Base-by-base conservation (phyloP, 2,113 vertebrate genomes). In the Neolamprologus cancellatus region DNA sequence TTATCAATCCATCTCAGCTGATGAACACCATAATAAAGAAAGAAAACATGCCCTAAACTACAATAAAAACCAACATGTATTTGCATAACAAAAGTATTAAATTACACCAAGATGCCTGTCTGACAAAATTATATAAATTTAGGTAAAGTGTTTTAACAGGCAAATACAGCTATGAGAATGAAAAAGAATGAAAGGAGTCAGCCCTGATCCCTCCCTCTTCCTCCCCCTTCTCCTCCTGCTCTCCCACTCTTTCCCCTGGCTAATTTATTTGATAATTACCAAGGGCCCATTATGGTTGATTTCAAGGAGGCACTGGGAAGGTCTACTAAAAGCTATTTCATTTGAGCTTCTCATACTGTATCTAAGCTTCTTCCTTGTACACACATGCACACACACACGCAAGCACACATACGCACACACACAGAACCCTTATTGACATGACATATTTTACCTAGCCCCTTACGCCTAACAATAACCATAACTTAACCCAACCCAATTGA, bases 211-310 rank as follows among this genome's bases (percentile, higher is more conserved):
- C 57, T 81, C 64, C 61, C 81, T 66, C 61, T 55, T 81, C 84
- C 44, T 55, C 52, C 74, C 52, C 34, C 23, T 71, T 48, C 59
- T 79, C 17, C n/a, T 78, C 41, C 53, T 23, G 8, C 30, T 74
- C 61, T 25, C 5, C 54, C 71, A 20, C 64, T 81, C 78, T 82
- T 81, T 87, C 83, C 30, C 46, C 71, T 83, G n/a, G 66, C 86
- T 94, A 93, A 94, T 94, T 93, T 90, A 92, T 94, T 95, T 93
- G 87, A 90, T 92, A 94, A 95, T 93, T 93, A 94, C 90, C 90
- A 93, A 88, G 83, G 91, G 91, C 83, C 94, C 84, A 93, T 94
- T 94, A 95, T 91, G 81, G 87, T 81, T 94, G 89, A 91, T 95
- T 93, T 95, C 55, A 90, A 94, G 87, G 89, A 94, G 89, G 92